Conservation (phyloP, 2,888 invertebrate genomes). For the Ectemnius cavifrons region DNA sequence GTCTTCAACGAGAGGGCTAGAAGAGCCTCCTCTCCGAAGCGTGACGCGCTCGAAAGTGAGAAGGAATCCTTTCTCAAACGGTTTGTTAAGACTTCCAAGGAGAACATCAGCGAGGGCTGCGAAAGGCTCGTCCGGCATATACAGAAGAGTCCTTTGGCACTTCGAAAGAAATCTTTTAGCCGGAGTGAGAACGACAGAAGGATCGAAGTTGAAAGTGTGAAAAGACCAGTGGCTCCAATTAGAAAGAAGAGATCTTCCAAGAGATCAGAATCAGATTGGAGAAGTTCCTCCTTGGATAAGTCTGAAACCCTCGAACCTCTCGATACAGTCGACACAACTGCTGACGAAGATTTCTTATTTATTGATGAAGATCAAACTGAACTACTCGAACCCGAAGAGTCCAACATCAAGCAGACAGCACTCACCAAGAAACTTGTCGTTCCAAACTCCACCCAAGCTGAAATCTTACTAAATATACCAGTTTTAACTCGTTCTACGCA, state of each 20-base stretch:
- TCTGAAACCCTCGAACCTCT: background rate
- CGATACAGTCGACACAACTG: background rate
- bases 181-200: slow-evolving; percentile 42
- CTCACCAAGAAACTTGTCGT: background rate
- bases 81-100: slow-evolving; percentile 63
- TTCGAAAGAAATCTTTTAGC: slow-evolving; percentile 56
- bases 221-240: slow-evolving; percentile 55
- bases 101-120: slow-evolving; percentile 64
- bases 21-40: background rate
- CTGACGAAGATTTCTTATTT: too few species aligned
- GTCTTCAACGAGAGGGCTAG: slow-evolving; percentile 13
- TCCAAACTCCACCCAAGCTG: background rate
- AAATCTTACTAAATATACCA: background rate
- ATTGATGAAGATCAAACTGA: too few species aligned
- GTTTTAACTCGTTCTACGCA: background rate
- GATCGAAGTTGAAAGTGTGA: slow-evolving; percentile 29
- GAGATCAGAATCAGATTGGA: slow-evolving; percentile 1
- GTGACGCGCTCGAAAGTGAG: background rate
- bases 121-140: slow-evolving; percentile 67
- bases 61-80: slow-evolving; percentile 62
- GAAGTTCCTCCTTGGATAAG: background rate
- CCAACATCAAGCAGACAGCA: too few species aligned
- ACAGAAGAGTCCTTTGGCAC: slow-evolving; percentile 61
- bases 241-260: slow-evolving; percentile 50
- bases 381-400: background rate